Conservation (phyloP, 1,140 invertebrate species). For the Trachymyrmex septentrionalis region DNA sequence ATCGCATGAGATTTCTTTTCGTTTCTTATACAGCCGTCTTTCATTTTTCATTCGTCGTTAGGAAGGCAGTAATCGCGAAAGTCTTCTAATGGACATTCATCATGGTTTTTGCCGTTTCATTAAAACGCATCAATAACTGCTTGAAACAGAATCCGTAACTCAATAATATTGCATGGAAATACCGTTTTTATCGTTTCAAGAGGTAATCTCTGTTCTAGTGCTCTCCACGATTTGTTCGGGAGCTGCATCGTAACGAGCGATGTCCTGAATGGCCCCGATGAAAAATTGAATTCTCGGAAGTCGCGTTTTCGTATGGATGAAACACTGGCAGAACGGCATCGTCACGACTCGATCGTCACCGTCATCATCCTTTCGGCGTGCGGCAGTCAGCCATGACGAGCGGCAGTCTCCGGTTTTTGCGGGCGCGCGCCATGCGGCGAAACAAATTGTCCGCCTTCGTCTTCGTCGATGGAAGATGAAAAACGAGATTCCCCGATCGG, state of each 20-base stretch:
- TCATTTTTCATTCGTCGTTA: not conserved
- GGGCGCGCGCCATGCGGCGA: constrained; percentile 36
- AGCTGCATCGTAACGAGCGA: constrained; percentile 45
- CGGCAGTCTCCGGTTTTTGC: constrained; percentile 61
- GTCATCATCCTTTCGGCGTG: constrained; percentile 71
- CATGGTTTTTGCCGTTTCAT: not conserved
- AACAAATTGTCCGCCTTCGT: constrained; percentile 66
- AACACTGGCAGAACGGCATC: constrained; percentile 45
- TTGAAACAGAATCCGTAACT: constrained; percentile 26
- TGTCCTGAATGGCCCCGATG: constrained; percentile 38
- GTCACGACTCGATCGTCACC: constrained; percentile 50
- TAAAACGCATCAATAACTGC: constrained; percentile 25
- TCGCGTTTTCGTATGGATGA: constrained; percentile 1
- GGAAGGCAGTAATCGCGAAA: not conserved
- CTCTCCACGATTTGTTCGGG: constrained; percentile 16
- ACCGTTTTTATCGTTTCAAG: constrained; percentile 17
- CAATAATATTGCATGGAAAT: constrained; percentile 42
- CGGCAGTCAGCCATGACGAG: constrained; percentile 56
- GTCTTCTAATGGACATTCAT: not conserved
- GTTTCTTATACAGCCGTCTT: not conserved
- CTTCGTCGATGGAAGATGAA: constrained; percentile 40
- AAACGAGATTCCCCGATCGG: constrained; percentile 70
- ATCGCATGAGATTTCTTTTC: not conserved
- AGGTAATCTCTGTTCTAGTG: not conserved
- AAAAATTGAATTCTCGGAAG: constrained; percentile 59